Percentiles rank a stretch among this genome's conserved stretches.
These are phyloP conservation scores for Homarus americanus DNA, from an alignment of 1,140 invertebrate species.

Conservation along the genomic window DNA sequence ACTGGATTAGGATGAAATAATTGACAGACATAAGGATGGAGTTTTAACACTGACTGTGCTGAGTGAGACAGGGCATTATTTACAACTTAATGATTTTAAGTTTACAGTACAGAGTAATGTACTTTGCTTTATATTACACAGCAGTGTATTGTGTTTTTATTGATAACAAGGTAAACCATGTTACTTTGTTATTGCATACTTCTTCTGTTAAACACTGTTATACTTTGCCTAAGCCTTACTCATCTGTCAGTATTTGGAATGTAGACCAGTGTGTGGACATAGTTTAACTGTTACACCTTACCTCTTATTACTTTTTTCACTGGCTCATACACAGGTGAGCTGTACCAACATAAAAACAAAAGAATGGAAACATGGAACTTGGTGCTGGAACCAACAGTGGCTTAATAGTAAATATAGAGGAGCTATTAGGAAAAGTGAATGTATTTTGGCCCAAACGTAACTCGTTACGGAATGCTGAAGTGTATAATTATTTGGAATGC, in stretches of 20 bases:
- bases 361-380: conserved; percentile 6
- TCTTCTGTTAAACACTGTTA: background rate
- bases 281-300: conserved; percentile 31
- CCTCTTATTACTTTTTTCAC: conserved; percentile 15
- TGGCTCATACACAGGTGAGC: conserved; percentile 2
- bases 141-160: background rate
- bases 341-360: background rate
- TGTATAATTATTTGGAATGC: conserved; percentile 16
- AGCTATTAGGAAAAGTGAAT: background rate
- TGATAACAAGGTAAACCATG: too few species aligned
- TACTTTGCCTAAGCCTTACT: background rate
- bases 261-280: conserved; percentile 25
- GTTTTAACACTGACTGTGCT: conserved; percentile 12
- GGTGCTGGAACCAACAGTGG: conserved; percentile 17
- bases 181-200: background rate
- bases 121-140: background rate
- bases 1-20: conserved; percentile 3
- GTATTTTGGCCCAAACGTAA: background rate
- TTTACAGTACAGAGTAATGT: background rate
- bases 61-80: background rate
- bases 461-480: background rate
- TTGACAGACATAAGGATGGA: background rate
- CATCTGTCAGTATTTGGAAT: conserved; percentile 20
- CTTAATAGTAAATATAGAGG: conserved; percentile 17
- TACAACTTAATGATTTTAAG: background rate